Evolutionary conservation across 2,113 vertebrate genomes (phyloP), one percentile per base, ranked within the genome.

Genomic region (Polypterus bichir): DNA sequence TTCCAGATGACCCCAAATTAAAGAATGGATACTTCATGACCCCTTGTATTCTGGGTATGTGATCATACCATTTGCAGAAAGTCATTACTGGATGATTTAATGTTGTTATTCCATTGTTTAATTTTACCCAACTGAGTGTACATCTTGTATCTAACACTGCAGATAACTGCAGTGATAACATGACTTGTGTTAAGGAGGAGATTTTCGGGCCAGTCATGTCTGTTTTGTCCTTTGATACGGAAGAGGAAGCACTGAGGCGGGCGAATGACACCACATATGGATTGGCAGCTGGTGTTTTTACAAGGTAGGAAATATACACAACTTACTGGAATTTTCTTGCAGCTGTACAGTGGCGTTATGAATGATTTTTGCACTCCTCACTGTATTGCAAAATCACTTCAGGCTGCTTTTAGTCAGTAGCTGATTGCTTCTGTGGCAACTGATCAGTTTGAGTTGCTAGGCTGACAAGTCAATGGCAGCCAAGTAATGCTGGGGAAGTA

Each of bases 121-220:
- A 47, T 47, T 46, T 27, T 54, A 10, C 11, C 1, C 4, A 54
- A 54, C 9, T 54, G 11, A 54, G 9, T 54, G 27, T 6, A 8
- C 7, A 61, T 27, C 27, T 27, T 27, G 27, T 27, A 27, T 27
- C 27, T 27, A 27, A 27, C 27, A 27, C 52, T 62, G 47, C 75
- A 99, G 96, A 91, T 56, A 80, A 93, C 76, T 98, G 95, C 81
- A 89, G 63, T 1, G 96, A 99, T 27, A 85, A 91, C 62, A 97
- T 99, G 95, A 92, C 86, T 0, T 97, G 93, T 59, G 93, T 99
- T 66, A 91, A 88, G 69, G 94, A 99, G 71, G 95, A 99, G 80
- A 97, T 99, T 64, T 99, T 99, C 9, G 96, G 95, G 3, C 96
- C 96, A 0, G 96, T 99, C 44, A 97, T 99, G 96, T 91, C 93